Evolutionary conservation across 2,113 vertebrate genomes (phyloP), one percentile per base, ranked within the genome.

Genomic region (Amblyopsis rosae): DNA sequence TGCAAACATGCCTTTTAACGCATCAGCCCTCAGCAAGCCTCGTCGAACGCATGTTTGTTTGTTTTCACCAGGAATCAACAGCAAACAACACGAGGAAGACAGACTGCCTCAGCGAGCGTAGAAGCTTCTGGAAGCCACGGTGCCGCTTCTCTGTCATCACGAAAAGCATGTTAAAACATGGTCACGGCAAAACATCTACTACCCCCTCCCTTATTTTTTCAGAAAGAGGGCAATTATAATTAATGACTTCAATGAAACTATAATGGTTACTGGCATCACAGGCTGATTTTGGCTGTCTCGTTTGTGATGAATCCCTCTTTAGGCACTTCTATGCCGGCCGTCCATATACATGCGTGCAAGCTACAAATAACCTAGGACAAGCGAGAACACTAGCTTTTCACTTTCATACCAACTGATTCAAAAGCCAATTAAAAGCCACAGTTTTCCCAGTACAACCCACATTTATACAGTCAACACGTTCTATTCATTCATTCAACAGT

Each of bases 151-250:
- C 73, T 91, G 88, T 83, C 80, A 79, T 82, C 69, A 80, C 65
- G 70, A 59, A 81, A 80, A 88, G 74, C 89, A n/a, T 89, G 91
- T 93, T 86, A 88, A 89, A 92, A 91, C 90, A 90, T 0, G 80
- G 82, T 62, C 70, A 68, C 10, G 63, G 79, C 76, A 77, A 84
- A 84, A 79, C 80, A 56, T 64, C 84, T 62, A 71, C 79, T 73
- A 69, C 67, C 69, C 62, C 47, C 51, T 79, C 69, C 70, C 76
- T 84, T 65, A 16, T 74, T 75, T 77, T 82, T 79, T 85, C 58
- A 64, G 75, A 79, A 76, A 77, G 60, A 83, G 81, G 70, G 86
- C 84, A 90, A 92, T 93, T 90, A 90, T 90, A 91, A 88, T 83
- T 82, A 91, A 91, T 91, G 77, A 89, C 84, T 66, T 79, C 69